Conservation (phyloP, 2,797 vertebrate genomes). For the Serranus cabrilla region DNA sequence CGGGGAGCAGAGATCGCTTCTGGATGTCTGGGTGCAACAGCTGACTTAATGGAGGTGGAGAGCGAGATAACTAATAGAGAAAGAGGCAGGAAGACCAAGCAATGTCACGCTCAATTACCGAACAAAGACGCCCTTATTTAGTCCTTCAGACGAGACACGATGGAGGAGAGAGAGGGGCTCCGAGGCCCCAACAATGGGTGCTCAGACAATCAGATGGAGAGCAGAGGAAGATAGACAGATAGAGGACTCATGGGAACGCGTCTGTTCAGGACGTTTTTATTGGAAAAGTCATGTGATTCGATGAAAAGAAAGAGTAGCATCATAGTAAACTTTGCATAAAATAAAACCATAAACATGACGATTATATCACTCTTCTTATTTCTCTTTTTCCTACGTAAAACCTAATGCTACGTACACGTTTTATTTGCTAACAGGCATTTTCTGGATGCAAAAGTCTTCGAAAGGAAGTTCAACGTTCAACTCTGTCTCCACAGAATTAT, state of each 20-base stretch:
- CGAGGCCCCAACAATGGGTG: conserved; percentile 27
- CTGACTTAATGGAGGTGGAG: conserved; percentile 13
- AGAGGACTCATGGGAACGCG: background rate
- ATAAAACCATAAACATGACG: too few species aligned
- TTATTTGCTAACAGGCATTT: too few species aligned
- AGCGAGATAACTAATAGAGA: conserved; percentile 32
- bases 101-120: conserved; percentile 4
- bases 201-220: conserved; percentile 34
- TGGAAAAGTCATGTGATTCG: background rate
- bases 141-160: conserved; percentile 26
- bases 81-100: conserved; percentile 41
- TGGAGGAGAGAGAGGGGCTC: conserved; percentile 7
- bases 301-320: background rate
- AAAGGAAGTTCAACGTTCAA: too few species aligned
- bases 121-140: conserved; percentile 61
- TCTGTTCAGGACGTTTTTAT: background rate
- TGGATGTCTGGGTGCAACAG: conserved; percentile 43
- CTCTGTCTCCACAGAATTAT: too few species aligned
- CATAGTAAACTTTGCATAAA: too few species aligned
- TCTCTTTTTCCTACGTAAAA: too few species aligned
- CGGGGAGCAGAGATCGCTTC: conserved; percentile 28
- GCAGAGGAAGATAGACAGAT: conserved; percentile 1
- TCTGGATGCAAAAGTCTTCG: too few species aligned
- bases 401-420: too few species aligned
- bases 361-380: too few species aligned